Conservation (phyloP, 2,888 invertebrate genomes). For the Drosophila quinaria region DNA sequence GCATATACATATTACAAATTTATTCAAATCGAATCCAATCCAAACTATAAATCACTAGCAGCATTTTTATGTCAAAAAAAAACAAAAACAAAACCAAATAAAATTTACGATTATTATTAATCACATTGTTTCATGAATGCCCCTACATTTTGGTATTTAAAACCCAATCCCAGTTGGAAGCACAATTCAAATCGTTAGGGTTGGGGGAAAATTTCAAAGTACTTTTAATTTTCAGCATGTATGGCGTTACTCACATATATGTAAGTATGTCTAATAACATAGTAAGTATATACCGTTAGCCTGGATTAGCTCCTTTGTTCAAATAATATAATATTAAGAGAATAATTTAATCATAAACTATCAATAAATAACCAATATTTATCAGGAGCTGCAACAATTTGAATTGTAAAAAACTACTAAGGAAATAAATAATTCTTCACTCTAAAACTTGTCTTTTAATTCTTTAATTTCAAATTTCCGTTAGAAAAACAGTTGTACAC, state of each 20-base stretch:
- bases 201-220: conserved; percentile 8
- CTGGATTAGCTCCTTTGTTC: background rate
- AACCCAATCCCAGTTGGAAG: conserved; percentile 58
- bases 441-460: background rate
- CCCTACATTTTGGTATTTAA: background rate
- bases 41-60: conserved; percentile 71
- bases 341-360: background rate
- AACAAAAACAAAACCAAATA: conserved; percentile 68
- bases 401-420: background rate
- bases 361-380: background rate
- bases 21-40: conserved; percentile 75
- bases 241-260: background rate
- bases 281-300: background rate
- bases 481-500: no score
- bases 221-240: conserved; percentile 31
- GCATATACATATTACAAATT: conserved; percentile 55
- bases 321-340: background rate
- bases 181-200: conserved; percentile 73
- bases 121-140: conserved; percentile 52
- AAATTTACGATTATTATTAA: conserved; percentile 76
- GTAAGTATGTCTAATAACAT: conserved; percentile 6
- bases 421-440: background rate
- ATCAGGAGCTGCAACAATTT: no score
- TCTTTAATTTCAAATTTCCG: background rate
- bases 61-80: conserved; percentile 76